phyloP scores from a whole-genome alignment of 2,113 vertebrate species.

The Toxotes chatareus region DNA sequence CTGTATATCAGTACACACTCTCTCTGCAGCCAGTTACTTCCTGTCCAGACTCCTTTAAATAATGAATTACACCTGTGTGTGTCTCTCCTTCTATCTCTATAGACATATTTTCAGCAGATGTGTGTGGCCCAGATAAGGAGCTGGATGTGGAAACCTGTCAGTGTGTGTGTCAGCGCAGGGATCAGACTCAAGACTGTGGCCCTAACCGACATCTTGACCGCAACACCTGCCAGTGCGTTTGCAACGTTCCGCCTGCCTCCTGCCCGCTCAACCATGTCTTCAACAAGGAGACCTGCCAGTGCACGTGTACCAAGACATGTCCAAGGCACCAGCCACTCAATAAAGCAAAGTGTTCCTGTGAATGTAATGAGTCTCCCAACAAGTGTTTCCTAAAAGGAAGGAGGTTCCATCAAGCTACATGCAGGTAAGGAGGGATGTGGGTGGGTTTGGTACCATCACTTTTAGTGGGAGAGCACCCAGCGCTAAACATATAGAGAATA shows the following conservation, averaged over 20 bases:
- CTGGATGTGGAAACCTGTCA: constrained; percentile 94
- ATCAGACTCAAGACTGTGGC: constrained; percentile 86
- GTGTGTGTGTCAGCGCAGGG: constrained; percentile 88
- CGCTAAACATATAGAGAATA: neutral
- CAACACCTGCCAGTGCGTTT: constrained; percentile 90
- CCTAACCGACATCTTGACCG: constrained; percentile 88
- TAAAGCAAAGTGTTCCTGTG: constrained; percentile 90
- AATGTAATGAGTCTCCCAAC: constrained; percentile 93
- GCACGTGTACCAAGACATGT: constrained; percentile 89
- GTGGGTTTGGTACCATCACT: neutral
- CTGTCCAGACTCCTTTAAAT: neutral
- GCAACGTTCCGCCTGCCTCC: constrained; percentile 87
- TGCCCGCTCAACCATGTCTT: constrained; percentile 87
- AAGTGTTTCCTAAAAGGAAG: constrained; percentile 95
- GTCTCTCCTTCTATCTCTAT: constrained; percentile 3
- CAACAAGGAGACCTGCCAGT: constrained; percentile 92
- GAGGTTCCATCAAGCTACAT: constrained; percentile 92
- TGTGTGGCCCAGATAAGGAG: constrained; percentile 92
- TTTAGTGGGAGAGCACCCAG: neutral
- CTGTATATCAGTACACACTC: neutral
- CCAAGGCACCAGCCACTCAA: constrained; percentile 92
- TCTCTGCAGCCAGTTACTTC: neutral
- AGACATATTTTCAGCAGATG: constrained; percentile 84
- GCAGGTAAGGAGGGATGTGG: constrained; percentile 87
- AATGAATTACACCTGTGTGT: neutral